A percentile compares a stretch with the other conserved stretches of the same genome.
Conservation (phyloP, 2,888 invertebrate species). For the Invenusta paracnida region DNA sequence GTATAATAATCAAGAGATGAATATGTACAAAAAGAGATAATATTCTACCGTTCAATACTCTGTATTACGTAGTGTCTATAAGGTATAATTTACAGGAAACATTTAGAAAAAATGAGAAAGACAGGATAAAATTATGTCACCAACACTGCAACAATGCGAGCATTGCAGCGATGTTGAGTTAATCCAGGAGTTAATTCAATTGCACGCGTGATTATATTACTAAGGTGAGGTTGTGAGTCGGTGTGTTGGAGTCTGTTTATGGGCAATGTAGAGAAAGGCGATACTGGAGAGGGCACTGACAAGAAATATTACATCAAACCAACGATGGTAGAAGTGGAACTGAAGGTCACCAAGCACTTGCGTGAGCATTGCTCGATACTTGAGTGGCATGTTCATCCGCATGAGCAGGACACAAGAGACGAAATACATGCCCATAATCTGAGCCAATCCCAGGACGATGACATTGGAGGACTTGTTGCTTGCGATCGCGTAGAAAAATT, state of each 20-base stretch:
- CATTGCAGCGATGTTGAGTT: no score
- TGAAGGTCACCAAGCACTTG: slow-evolving; percentile 91
- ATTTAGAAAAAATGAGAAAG: no score
- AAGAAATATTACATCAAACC: slow-evolving; percentile 98
- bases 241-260: slow-evolving; percentile 55
- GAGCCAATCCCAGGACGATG: slow-evolving; percentile 88
- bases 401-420: slow-evolving; percentile 91
- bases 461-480: slow-evolving; percentile 97
- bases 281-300: slow-evolving; percentile 92
- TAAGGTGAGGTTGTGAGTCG: not conserved
- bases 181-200: no score
- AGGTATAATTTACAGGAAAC: no score
- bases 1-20: no score
- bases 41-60: no score
- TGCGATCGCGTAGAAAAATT: slow-evolving; percentile 99
- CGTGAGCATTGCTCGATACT: slow-evolving; percentile 85
- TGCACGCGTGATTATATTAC: no score
- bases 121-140: no score
- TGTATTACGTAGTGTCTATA: no score
- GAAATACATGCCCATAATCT: slow-evolving; percentile 99
- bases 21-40: no score
- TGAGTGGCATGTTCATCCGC: slow-evolving; percentile 98
- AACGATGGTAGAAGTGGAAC: slow-evolving; percentile 96
- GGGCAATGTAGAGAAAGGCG: slow-evolving; percentile 86
- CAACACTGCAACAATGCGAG: no score